These are phyloP conservation scores for Podarcis siculus DNA, from an alignment of 2,797 vertebrate genomes.

Conservation along the genomic window DNA sequence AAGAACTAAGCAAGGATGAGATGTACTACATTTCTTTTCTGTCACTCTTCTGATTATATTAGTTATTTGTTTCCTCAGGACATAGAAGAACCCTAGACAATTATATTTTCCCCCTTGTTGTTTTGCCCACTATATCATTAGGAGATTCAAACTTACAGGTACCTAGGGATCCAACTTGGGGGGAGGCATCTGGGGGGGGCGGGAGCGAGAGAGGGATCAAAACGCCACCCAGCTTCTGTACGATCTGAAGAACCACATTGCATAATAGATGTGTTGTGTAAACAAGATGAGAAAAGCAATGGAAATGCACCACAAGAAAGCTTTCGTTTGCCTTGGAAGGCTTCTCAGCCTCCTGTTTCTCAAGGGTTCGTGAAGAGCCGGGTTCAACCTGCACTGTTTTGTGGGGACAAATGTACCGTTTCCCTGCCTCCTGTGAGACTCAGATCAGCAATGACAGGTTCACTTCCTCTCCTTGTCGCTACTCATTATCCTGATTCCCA, in stretches of 20 bases:
- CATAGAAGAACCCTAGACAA: not conserved
- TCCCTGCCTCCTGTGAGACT: constrained; percentile 24
- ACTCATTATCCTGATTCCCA: constrained; percentile 8
- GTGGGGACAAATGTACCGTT: constrained; percentile 20
- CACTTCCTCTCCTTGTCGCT: constrained; percentile 25
- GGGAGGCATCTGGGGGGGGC: not conserved
- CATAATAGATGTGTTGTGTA: constrained; percentile 50
- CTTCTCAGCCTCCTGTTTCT: constrained; percentile 34
- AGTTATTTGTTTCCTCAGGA: constrained; percentile 35
- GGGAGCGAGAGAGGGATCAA: constrained; percentile 21
- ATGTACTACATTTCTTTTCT: constrained; percentile 24
- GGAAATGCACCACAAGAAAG: constrained; percentile 48
- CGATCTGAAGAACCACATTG: constrained; percentile 53
- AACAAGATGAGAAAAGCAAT: constrained; percentile 34
- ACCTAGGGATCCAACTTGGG: constrained; percentile 24
- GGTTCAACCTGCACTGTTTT: constrained; percentile 53
- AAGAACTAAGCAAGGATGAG: constrained; percentile 25
- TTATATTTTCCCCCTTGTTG: constrained; percentile 35
- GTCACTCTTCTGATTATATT: constrained; percentile 25
- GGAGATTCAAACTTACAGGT: constrained; percentile 42
- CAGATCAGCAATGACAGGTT: constrained; percentile 21
- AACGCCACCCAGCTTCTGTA: constrained; percentile 29
- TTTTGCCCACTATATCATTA: constrained; percentile 38
- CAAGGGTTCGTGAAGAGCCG: constrained; percentile 40
- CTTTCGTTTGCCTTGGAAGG: constrained; percentile 46